These are phyloP conservation scores for Hirtodrosophila histrioides DNA, from an alignment of 2,888 invertebrate species.

Conservation along the genomic window DNA sequence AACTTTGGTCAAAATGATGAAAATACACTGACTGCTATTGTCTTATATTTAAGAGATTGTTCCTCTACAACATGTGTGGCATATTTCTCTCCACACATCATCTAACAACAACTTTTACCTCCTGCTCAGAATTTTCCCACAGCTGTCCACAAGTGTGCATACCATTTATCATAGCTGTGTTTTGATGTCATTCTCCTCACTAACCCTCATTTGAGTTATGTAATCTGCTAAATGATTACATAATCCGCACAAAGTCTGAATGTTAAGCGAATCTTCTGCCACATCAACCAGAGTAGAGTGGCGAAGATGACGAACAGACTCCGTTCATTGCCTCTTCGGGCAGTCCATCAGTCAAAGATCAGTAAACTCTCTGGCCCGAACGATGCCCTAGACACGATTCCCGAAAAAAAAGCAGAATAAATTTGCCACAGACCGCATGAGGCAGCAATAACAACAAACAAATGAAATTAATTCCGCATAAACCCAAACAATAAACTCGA, in stretches of 20 bases:
- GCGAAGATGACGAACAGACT: slow-evolving; percentile 22
- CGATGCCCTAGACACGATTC: slow-evolving; percentile 60
- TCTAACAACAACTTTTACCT: too few relatives aligned
- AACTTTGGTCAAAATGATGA: too few relatives aligned
- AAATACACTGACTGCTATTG: too few relatives aligned
- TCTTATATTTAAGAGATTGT: too few relatives aligned
- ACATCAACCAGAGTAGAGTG: slow-evolving; percentile 11
- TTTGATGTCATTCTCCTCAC: background rate
- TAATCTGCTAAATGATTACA: slow-evolving; percentile 24
- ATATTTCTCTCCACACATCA: too few relatives aligned
- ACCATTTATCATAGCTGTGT: too few relatives aligned
- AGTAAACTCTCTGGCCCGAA: slow-evolving; percentile 57
- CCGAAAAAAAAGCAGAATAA: slow-evolving; percentile 16
- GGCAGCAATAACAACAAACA: slow-evolving; percentile 34
- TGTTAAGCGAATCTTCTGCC: slow-evolving; percentile 25
- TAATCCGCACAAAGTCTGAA: slow-evolving; percentile 26
- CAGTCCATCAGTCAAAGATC: slow-evolving; percentile 61
- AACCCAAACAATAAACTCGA: slow-evolving; percentile 39
- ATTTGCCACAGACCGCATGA: slow-evolving; percentile 13
- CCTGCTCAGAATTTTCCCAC: too few relatives aligned
- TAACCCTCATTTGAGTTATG: slow-evolving; percentile 16
- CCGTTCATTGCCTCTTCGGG: slow-evolving; percentile 51
- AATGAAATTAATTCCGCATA: slow-evolving; percentile 61
- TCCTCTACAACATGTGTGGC: too few relatives aligned
- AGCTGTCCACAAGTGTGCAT: too few relatives aligned